phyloP scores from a whole-genome alignment of 30 jellyfish, hydroid and myxozoan genomes.

The Cassiopea andromeda region DNA sequence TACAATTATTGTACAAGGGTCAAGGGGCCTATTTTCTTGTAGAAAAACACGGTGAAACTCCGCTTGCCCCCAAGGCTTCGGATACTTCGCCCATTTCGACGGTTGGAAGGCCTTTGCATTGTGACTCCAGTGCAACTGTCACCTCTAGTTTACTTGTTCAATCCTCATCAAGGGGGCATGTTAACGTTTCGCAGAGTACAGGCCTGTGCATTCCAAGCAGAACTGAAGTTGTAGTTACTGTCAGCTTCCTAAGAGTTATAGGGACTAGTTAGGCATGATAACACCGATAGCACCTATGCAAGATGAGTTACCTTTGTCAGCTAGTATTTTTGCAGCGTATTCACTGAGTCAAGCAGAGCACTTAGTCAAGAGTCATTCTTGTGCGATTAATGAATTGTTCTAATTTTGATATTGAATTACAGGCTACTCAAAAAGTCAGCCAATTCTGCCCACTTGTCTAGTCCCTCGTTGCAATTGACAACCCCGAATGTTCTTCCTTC shows the following conservation, averaged over 20 bases:
- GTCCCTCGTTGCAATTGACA: background rate
- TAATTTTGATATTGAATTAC: conserved; percentile 17
- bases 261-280: conserved; percentile 38
- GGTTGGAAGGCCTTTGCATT: background rate
- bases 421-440: conserved; percentile 35
- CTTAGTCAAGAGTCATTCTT: background rate
- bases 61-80: background rate
- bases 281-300: background rate
- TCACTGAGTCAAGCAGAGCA: conserved; percentile 25
- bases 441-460: conserved; percentile 32
- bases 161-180: conserved; percentile 2
- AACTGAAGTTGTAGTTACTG: conserved; percentile 31
- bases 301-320: background rate
- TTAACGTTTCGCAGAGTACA: background rate
- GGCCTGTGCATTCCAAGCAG: conserved; percentile 32
- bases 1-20: too few relatives aligned
- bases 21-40: too few relatives aligned
- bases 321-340: conserved; percentile 26
- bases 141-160: conserved; percentile 21
- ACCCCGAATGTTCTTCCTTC: background rate
- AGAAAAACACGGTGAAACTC: too few relatives aligned
- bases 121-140: background rate
- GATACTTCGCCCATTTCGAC: background rate
- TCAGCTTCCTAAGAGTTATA: conserved; percentile 24
- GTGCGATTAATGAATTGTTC: conserved; percentile 31